Conservation (phyloP, 2,888 invertebrate genomes). For the Chromoteleia sp. region DNA sequence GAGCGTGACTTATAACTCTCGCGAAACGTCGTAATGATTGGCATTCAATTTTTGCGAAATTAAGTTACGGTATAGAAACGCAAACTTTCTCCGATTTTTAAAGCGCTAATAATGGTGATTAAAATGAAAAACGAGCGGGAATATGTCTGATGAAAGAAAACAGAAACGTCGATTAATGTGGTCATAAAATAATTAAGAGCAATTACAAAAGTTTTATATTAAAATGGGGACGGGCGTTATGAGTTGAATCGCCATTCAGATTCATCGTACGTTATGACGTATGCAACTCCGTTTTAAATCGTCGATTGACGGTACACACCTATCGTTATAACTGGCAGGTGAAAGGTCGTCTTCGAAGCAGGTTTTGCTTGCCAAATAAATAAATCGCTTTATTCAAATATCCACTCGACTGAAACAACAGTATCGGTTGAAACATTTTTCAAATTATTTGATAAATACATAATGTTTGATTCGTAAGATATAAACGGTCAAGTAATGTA, state of each 20-base stretch:
- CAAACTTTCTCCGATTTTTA: conserved; percentile 49
- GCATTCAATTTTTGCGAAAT: conserved; percentile 36
- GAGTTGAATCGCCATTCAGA: no score
- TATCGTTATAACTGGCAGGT: not conserved
- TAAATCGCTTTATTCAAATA: not conserved
- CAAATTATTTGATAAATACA: not conserved
- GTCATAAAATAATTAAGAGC: conserved; percentile 21
- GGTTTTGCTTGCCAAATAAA: conserved; percentile 3
- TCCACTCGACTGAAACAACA: not conserved
- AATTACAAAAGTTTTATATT: not conserved
- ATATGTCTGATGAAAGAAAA: not conserved
- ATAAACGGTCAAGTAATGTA: no score
- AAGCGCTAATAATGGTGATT: conserved; percentile 41
- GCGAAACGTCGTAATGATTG: conserved; percentile 23
- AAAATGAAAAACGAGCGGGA: conserved; percentile 18
- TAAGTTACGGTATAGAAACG: conserved; percentile 7
- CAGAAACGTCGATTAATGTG: conserved; percentile 8
- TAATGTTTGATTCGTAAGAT: no score
- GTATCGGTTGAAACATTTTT: not conserved
- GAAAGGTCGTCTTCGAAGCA: not conserved
- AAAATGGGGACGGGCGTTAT: not conserved
- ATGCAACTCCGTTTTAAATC: conserved; percentile 3
- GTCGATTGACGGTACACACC: conserved; percentile 12
- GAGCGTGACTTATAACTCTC: not conserved
- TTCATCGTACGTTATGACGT: no score